Conservation (phyloP, 2,113 vertebrate genomes). For the Tichodroma muraria region DNA sequence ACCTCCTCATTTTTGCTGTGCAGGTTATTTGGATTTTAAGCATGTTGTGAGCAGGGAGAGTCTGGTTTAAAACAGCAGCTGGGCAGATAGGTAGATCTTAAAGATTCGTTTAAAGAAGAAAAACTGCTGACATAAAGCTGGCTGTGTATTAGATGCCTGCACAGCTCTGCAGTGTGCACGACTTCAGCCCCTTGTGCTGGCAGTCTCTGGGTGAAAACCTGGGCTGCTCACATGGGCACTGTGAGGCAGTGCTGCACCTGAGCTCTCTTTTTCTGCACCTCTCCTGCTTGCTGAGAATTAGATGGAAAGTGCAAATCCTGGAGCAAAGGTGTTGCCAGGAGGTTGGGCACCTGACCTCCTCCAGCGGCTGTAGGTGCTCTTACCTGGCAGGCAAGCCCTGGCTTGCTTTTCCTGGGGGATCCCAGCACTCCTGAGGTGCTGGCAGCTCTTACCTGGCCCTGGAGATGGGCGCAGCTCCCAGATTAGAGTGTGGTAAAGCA, state of each 20-base stretch:
- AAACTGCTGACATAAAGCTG: background rate
- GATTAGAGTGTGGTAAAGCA: background rate
- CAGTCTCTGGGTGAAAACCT: background rate
- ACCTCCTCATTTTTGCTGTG: background rate
- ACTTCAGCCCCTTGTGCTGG: background rate
- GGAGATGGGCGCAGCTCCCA: background rate
- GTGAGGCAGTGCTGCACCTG: background rate
- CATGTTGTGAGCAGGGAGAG: background rate
- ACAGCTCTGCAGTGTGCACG: background rate
- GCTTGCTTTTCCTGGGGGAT: background rate
- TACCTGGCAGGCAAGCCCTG: background rate
- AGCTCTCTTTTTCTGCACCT: background rate
- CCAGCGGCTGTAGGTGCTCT: background rate
- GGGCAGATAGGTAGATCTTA: background rate
- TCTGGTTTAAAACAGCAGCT: background rate
- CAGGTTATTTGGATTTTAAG: background rate
- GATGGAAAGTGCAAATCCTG: background rate
- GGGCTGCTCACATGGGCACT: background rate
- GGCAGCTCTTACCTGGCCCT: background rate
- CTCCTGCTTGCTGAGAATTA: background rate
- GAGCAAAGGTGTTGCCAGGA: background rate
- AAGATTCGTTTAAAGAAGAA: background rate
- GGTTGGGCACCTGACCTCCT: background rate
- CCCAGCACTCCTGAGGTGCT: background rate
- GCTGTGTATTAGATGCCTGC: rapidly evolving